phyloP scores from a whole-genome alignment of 2,888 invertebrate species.

The Antheraea assamensis region DNA sequence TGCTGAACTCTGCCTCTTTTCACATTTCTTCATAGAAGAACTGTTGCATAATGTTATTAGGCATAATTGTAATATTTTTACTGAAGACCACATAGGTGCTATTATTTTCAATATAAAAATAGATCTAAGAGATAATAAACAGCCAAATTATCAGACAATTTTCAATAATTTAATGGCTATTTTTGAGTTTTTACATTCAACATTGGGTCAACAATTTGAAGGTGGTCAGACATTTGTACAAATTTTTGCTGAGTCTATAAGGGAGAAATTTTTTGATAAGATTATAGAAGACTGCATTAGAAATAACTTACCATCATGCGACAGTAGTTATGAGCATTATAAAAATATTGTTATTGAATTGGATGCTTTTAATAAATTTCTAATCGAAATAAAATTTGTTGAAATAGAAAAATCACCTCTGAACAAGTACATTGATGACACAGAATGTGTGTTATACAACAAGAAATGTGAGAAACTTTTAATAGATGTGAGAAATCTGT shows the following conservation, averaged over 20 bases:
- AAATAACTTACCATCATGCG: conserved; percentile 68
- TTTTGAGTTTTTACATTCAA: conserved; percentile 74
- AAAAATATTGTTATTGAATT: conserved; percentile 69
- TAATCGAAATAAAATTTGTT: conserved; percentile 74
- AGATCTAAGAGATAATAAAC: conserved; percentile 54
- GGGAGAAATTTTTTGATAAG: conserved; percentile 68
- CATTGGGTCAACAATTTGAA: conserved; percentile 68
- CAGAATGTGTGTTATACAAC: conserved; percentile 71
- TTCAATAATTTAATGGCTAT: conserved; percentile 73
- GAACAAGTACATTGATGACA: conserved; percentile 69
- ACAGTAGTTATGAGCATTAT: conserved; percentile 66
- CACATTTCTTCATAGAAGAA: conserved; percentile 71
- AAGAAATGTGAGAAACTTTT: conserved; percentile 75
- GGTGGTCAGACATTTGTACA: conserved; percentile 66
- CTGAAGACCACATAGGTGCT: conserved; percentile 70
- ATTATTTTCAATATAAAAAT: conserved; percentile 73
- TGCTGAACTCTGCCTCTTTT: conserved; percentile 68
- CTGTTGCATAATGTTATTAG: conserved; percentile 68
- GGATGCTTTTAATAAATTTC: conserved; percentile 71
- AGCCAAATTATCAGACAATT: conserved; percentile 68
- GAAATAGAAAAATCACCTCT: conserved; percentile 64
- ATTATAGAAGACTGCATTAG: conserved; percentile 74
- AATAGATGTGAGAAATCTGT: conserved; percentile 58
- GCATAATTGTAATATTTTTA: conserved; percentile 72
- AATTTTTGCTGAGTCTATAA: conserved; percentile 65